Conservation (phyloP, 1,140 invertebrate species). For the Pseudomyrmex dendroicus region DNA sequence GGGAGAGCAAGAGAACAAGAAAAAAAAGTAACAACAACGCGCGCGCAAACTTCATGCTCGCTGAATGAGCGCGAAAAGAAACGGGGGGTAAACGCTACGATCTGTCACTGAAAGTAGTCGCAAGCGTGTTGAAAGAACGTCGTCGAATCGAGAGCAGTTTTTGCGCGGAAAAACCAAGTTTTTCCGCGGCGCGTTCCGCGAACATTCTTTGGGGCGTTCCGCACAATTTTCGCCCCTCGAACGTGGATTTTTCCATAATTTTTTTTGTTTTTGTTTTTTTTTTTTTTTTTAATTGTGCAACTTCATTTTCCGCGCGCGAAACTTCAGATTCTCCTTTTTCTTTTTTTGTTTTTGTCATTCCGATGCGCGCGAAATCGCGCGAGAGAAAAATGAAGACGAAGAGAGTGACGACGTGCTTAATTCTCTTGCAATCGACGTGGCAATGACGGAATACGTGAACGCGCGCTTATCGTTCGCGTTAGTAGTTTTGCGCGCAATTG, state of each 20-base stretch:
- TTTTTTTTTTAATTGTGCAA: neutral
- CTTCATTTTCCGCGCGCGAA: neutral
- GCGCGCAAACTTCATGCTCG: neutral
- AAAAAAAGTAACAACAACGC: neutral
- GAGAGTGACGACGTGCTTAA: neutral
- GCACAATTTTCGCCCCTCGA: slow-evolving; percentile 27
- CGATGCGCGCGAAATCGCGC: neutral
- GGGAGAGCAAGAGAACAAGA: too few species aligned
- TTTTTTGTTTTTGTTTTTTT: too few species aligned
- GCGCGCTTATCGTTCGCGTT: too few species aligned
- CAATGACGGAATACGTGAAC: neutral
- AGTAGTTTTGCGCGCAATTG: too few species aligned
- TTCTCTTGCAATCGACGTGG: too few species aligned
- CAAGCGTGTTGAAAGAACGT: neutral
- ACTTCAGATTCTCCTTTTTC: too few species aligned
- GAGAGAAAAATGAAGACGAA: neutral
- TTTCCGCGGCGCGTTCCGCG: slow-evolving; percentile 2
- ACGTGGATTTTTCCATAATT: slow-evolving; percentile 28
- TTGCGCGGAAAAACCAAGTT: too few species aligned
- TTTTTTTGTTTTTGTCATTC: neutral
- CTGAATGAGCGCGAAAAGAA: slow-evolving; percentile 19
- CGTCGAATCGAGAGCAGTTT: neutral
- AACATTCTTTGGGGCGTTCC: slow-evolving; percentile 28
- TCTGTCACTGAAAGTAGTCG: slow-evolving; percentile 10
- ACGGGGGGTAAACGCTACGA: neutral